Evolutionary conservation across 2,113 vertebrate species (phyloP).

Genomic region (Calcarius ornatus): DNA sequence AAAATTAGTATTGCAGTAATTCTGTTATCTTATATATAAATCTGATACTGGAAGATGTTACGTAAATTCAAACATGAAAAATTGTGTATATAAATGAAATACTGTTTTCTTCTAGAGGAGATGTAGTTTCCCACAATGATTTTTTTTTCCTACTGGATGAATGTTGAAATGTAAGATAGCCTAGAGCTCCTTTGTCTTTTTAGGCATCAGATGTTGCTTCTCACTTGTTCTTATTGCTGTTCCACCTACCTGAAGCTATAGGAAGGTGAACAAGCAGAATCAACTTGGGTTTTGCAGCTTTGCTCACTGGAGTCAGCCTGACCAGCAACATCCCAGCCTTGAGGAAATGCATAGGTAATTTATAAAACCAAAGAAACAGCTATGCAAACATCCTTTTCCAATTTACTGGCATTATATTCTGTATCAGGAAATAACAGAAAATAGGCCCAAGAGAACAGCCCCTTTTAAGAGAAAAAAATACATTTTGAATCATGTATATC

Average conservation of each 20-base stretch:
- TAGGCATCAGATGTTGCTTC: not conserved
- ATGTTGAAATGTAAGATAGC: not conserved
- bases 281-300: slow-evolving; percentile 21
- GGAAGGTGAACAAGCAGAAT: slow-evolving; percentile 1
- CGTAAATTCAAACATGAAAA: not conserved
- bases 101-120: not conserved
- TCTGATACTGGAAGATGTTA: not conserved
- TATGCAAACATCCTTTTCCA: not conserved
- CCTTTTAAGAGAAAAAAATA: not conserved
- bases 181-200: not conserved
- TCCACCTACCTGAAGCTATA: not conserved
- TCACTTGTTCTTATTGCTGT: not conserved
- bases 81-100: not conserved
- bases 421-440: not conserved
- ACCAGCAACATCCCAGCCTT: not conserved
- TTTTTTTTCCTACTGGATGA: not conserved
- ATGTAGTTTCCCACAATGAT: not conserved
- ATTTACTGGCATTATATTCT: not conserved
- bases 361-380: not conserved
- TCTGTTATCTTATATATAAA: not conserved
- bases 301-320: not conserved
- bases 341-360: slow-evolving; percentile 1
- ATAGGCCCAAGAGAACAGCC: not conserved
- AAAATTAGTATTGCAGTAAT: not conserved
- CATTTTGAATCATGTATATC: not conserved